A percentile compares a stretch with the other conserved stretches of the same genome.
Conservation (phyloP, 1,140 invertebrate genomes). For the Holcopasites calliopsidis region DNA sequence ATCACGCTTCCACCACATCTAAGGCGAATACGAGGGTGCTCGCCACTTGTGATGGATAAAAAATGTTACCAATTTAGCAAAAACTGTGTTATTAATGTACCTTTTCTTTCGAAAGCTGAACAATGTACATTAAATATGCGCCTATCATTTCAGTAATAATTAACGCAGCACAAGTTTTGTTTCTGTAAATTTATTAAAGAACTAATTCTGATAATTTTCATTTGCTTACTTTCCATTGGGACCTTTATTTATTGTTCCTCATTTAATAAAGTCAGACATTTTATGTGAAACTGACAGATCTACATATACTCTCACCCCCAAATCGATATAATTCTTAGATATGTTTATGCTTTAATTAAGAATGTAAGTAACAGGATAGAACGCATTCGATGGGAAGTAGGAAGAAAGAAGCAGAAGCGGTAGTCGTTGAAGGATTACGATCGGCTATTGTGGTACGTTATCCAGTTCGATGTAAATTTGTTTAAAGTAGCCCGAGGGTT, state of each 20-base stretch:
- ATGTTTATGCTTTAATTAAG: too few relatives aligned
- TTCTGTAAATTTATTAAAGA: too few relatives aligned
- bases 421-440: conserved; percentile 46
- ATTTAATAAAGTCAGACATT: too few relatives aligned
- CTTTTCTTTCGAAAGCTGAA: neutral
- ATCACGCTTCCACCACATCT: neutral
- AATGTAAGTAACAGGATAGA: neutral
- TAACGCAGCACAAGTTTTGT: too few relatives aligned
- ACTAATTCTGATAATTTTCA: too few relatives aligned
- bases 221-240: too few relatives aligned
- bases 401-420: conserved; percentile 8
- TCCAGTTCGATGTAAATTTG: conserved; percentile 62
- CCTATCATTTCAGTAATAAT: too few relatives aligned
- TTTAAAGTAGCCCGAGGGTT: conserved; percentile 61
- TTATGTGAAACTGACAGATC: too few relatives aligned
- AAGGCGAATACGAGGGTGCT: neutral
- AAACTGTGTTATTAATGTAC: neutral
- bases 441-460: conserved; percentile 49
- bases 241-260: too few relatives aligned
- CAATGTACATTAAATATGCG: neutral
- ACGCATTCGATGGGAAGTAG: neutral
- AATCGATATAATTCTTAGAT: too few relatives aligned
- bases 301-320: too few relatives aligned
- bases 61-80: neutral
- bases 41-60: neutral